Evolutionary conservation across 2,797 vertebrate genomes (phyloP), one percentile per base, ranked within the genome.

Genomic region (Semotilus atromaculatus): DNA sequence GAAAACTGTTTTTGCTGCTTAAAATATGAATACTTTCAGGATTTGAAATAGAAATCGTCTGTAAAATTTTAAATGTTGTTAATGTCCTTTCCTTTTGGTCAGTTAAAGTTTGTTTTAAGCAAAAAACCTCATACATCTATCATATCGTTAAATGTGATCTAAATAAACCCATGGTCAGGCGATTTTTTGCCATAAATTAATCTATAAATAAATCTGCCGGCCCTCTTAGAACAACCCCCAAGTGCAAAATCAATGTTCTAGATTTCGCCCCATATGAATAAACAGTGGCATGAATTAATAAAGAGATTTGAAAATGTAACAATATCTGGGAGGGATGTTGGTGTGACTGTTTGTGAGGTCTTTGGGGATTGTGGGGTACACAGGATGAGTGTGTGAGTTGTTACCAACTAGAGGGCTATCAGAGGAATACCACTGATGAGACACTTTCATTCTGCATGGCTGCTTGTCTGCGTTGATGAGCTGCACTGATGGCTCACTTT

Each of bases 401-500:
- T 83, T 83, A 83, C 45, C 53, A 66, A 31, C 78, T 86, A 67
- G 78, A 82, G 81, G 82, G 48, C 23, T 68, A 74, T 43, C 40
- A 83, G 67, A 72, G 82, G 55, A 85, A 84, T 79, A 53, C 71
- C 75, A 74, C 80, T 75, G 83, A 70, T 62, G 29, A 82, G 72
- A 73, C 71, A 60, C 81, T 71, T 67, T 34, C 74, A 68, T 86
- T 88, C 71, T 48, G 73, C 85, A 81, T 73, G 66, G 26, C 31
- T 83, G 82, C 85, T 85, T 85, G 84, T 86, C 85, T 79, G 34
- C 16, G 79, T 68, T 88, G 84, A 88, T 89, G 89, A 89, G 88
- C 84, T 85, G 51, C 75, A 78, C 79, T 85, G 87, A 91, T 87
- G 82, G 82, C 86, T 84, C 72, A 82, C 86, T 86, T 89, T 89